Conservation (phyloP, 2,797 vertebrate species). For the Diplodus sargus region DNA sequence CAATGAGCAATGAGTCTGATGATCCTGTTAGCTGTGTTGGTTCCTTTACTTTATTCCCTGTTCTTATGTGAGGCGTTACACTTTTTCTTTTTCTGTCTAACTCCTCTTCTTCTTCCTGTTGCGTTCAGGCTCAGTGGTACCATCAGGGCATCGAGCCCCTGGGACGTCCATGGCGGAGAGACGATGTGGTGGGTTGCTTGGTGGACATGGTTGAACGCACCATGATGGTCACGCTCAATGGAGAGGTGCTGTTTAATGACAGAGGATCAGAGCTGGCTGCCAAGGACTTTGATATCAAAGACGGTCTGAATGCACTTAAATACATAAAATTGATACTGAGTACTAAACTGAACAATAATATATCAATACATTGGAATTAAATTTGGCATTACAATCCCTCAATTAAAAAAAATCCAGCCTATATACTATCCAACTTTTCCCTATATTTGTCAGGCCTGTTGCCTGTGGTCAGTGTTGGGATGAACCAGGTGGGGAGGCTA, state of each 20-base stretch:
- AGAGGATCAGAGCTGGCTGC: slow-evolving; percentile 93
- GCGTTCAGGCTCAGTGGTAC: slow-evolving; percentile 90
- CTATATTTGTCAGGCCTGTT: slow-evolving; percentile 86
- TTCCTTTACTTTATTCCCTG: background rate
- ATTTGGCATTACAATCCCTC: background rate
- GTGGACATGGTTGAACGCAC: slow-evolving; percentile 91
- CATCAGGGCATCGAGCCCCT: slow-evolving; percentile 92
- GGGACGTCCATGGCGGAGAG: slow-evolving; percentile 90
- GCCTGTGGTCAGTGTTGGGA: slow-evolving; percentile 90
- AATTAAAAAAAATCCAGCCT: background rate
- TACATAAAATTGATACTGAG: background rate
- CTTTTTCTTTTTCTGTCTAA: slow-evolving; percentile 15
- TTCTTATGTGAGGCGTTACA: background rate
- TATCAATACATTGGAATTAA: background rate
- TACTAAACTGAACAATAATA: background rate
- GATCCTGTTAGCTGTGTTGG: background rate
- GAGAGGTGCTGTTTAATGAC: slow-evolving; percentile 92
- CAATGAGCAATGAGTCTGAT: background rate
- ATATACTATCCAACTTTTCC: background rate
- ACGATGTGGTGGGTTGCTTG: slow-evolving; percentile 94
- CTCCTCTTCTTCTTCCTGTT: slow-evolving; percentile 2
- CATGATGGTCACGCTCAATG: slow-evolving; percentile 96
- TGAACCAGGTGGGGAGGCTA: slow-evolving; percentile 92
- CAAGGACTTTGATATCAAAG: slow-evolving; percentile 90
- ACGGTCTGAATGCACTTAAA: slow-evolving; percentile 82